Evolutionary conservation across 2,797 vertebrate species (phyloP).

Genomic region (Enoplosus armatus): DNA sequence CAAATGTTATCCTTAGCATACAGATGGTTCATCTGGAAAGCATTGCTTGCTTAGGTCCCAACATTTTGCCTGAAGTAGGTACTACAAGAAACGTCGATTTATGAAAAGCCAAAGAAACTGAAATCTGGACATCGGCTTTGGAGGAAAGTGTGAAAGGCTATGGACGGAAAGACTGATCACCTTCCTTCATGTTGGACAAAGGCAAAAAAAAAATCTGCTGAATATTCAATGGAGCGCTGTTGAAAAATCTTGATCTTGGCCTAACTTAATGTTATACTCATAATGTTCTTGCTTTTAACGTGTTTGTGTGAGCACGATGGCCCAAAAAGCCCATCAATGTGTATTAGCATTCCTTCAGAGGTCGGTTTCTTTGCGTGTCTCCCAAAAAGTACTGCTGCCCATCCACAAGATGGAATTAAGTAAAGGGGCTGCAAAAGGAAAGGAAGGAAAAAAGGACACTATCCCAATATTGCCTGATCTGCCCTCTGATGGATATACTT

Average conservation of each 20-base stretch:
- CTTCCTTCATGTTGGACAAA: too few relatives aligned
- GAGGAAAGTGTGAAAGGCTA: neutral
- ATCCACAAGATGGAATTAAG: neutral
- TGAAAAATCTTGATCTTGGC: neutral
- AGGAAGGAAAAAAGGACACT: too few relatives aligned
- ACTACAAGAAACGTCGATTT: neutral
- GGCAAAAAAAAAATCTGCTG: neutral
- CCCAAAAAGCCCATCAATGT: too few relatives aligned
- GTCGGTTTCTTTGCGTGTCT: too few relatives aligned
- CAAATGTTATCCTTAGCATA: neutral
- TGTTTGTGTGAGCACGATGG: neutral
- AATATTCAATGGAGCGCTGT: neutral
- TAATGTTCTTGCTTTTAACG: neutral
- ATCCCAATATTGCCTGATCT: too few relatives aligned
- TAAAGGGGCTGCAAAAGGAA: too few relatives aligned
- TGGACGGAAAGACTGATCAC: neutral
- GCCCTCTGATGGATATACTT: neutral
- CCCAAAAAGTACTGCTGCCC: neutral
- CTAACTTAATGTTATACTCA: neutral
- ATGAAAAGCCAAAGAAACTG: neutral
- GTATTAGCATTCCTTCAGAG: neutral
- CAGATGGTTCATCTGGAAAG: neutral
- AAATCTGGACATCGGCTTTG: neutral
- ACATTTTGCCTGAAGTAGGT: neutral
- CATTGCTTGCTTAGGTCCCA: neutral